Evolutionary conservation across 2,888 invertebrate genomes (phyloP), one percentile per base, ranked within the genome.

Genomic region (Noctua fimbriata): DNA sequence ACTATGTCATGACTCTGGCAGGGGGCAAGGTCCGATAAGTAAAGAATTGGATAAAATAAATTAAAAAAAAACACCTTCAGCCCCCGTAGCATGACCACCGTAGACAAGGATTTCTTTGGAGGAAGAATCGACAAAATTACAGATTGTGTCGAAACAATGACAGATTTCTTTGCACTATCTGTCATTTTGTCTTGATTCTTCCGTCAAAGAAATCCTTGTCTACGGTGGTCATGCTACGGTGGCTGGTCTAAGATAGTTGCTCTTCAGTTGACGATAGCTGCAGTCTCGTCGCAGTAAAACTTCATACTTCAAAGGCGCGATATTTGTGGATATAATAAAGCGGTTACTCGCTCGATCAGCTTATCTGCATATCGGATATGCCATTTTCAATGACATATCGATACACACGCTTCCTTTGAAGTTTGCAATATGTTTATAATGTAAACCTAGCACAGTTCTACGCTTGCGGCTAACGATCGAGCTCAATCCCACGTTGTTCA

Each of bases 401-500:
- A 79, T 88, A 66, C 41, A 72, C 66, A 49, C 58, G 77, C 73
- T 88, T 73, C 78, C 89, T 92, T 91, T 91, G 92, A 91, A 85
- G 88, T 88, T 85, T 82, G 80, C 87, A 84, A 87, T 85, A 86
- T 89, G 79, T 82, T 87, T 86, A 76, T 78, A 81, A 78, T 73
- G 84, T 90, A 89, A 88, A 87, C 87, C 87, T 75, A 73, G 65
- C 74, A 44, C 84, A 82, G 82, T 81, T 66, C 73, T 73, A 76
- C 67, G 81, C 78, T 73, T 72, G 85, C 70, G 69, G 79, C 67
- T 66, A 72, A 81, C 73, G 84, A 86, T 88, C 87, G 85, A 81
- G 84, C 80, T 85, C 82, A 80, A 83, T 81, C 49, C 72, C 52
- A 63, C 80, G 87, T 87, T 84, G 87, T 88, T 88, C 85, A 87